Base-by-base conservation (phyloP, 1,140 invertebrate genomes). In the Drosophila mojavensis region DNA sequence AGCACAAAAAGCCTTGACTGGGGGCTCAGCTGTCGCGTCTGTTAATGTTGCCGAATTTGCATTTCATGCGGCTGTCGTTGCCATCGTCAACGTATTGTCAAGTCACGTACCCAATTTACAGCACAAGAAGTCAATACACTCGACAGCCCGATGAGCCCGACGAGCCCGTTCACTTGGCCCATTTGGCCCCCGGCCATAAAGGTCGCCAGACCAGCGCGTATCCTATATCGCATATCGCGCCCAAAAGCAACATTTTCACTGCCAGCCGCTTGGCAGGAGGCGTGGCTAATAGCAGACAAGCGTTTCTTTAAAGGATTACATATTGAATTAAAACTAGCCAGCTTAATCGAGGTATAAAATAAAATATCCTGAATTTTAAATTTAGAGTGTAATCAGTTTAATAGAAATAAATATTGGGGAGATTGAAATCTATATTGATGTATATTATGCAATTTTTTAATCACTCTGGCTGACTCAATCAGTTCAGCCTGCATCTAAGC, bases 81-180 rank as follows among this genome's bases (percentile, higher is more conserved):
- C 73, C 60, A 53, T 77, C 78, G 63, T 86, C 79, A 66, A 62
- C 70, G 73, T 72, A 80, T 83, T 89, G 83, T 88, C 84, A 89
- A 88, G 83, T 88, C 83, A 88, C 83, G 83, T 88, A 84, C 76
- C 84, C 84, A 89, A 88, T 89, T 88, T 88, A 63, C 78, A 79
- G 81, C 65, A 71, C 41, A 60, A 70, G 82, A 86, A 86, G 83
- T 86, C 83, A 86, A 86, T 86, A 86, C 81, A 81, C 76, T 78
- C 76, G 65, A 77, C 73, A 55, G 68, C 20, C 20, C 20, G 1
- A 73, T 36, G 60, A 53, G 36, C 41, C 20, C 20, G 20, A 24
- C 20, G 20, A 24, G 33, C 28, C 28, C 51, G 54, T 11, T 55
- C 55, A 36, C 17, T 41, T 43, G 10, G 47, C 50, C 26, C 53